Conservation (phyloP, 2,797 vertebrate genomes). For the Diceros bicornis region DNA sequence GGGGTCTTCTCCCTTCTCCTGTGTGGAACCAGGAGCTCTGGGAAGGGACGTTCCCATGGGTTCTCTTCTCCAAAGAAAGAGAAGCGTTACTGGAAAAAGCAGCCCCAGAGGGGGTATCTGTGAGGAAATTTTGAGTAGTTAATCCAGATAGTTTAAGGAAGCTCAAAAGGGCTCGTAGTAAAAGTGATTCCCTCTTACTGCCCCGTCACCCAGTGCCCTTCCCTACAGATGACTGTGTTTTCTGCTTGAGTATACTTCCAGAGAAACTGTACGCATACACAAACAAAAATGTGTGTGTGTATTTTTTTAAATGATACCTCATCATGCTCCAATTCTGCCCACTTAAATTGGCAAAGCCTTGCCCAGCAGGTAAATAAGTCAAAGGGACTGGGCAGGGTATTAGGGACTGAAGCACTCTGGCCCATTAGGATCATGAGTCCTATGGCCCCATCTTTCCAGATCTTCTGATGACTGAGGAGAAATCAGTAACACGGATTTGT, state of each 20-base stretch:
- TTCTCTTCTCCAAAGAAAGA: conserved; percentile 19
- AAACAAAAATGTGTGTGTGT: neutral
- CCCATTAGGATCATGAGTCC: too few species aligned
- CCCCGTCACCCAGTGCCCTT: neutral
- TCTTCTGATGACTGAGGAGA: conserved; percentile 3
- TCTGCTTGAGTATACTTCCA: neutral
- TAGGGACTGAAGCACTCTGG: neutral
- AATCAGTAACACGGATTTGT: neutral
- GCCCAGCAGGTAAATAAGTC: neutral
- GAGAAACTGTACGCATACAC: neutral
- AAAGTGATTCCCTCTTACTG: neutral
- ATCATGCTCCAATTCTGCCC: neutral
- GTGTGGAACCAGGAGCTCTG: neutral
- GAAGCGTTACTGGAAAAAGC: neutral
- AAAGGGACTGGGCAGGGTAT: accelerated
- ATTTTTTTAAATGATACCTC: neutral
- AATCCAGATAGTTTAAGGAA: neutral
- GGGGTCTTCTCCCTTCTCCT: neutral
- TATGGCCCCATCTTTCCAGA: neutral
- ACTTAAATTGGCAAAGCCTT: neutral
- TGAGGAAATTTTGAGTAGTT: neutral
- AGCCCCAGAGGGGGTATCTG: neutral
- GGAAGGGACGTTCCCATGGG: neutral
- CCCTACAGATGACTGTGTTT: neutral
- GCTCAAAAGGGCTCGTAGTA: neutral